Base-by-base conservation (phyloP, 2,888 invertebrate species). In the Neelides folsomi region DNA sequence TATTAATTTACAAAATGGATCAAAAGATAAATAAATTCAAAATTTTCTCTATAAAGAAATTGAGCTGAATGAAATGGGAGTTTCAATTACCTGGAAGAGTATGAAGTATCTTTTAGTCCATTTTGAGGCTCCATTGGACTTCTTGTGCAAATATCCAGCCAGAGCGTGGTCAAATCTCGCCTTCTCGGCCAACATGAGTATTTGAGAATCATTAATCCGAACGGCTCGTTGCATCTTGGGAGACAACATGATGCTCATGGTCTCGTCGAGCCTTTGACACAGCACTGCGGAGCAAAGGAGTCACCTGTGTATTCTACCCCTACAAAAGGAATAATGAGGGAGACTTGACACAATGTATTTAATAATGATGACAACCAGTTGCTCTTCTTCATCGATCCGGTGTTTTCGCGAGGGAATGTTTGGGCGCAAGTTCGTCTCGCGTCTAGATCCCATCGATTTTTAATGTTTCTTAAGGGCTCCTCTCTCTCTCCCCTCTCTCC, bases 31-130 rank as follows among this genome's bases (percentile, higher is more conserved):
- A n/a, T n/a, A 13, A n/a, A 37, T 12, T 40, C 20, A 9, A n/a
- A 15, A 48, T 19, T 16, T 8, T 18, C 9, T n/a, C n/a, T n/a
- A n/a, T n/a, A 48, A 27, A 5, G 19, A 38, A 42, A 27, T 46
- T 7, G 1, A 44, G 51, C 15, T 41, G 9, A 19, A 1, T 36
- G 40, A 40, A 19, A 42, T 9, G 40, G 1, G 43, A 53, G 20
- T 41, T 12, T 43, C 2, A 39, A 68, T 73, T 70, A 85, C 86
- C 80, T 86, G 85, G 67, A 86, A 86, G 1, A 86, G 75, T 34
- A 84, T 77, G 70, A 86, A 86, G 82, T 83, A 85, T 49, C 85
- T 74, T 47, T 81, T 72, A 69, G 89, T 88, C 92, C 92, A 92
- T 72, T 87, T 89, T 60, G 81, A 81, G 66, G 80, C 84, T 69